Conservation (phyloP, 2,888 invertebrate species). For the Chirona hameri region DNA sequence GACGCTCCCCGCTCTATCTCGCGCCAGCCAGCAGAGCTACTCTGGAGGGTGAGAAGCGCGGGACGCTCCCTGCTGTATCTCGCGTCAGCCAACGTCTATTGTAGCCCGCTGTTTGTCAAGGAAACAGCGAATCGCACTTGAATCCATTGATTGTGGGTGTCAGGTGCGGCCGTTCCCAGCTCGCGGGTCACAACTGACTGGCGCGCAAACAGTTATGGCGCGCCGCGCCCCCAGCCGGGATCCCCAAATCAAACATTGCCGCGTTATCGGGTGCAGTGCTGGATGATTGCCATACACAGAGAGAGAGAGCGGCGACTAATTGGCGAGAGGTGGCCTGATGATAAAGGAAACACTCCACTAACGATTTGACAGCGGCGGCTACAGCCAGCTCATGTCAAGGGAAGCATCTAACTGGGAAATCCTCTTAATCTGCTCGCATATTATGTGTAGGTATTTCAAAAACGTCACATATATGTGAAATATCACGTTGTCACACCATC, state of each 20-base stretch:
- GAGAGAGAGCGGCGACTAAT: not conserved
- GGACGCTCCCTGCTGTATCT: not conserved
- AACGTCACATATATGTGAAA: too few relatives aligned
- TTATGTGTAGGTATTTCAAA: too few relatives aligned
- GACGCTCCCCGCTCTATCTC: too few relatives aligned
- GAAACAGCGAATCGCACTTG: constrained; percentile 25
- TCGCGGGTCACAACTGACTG: not conserved
- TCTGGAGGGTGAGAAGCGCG: too few relatives aligned
- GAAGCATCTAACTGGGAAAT: too few relatives aligned
- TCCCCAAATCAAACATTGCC: not conserved
- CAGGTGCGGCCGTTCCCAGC: not conserved
- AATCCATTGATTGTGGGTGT: constrained; percentile 1
- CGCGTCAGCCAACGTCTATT: not conserved
- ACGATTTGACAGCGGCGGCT: too few relatives aligned
- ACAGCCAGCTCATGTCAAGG: too few relatives aligned
- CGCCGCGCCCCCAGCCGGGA: not conserved
- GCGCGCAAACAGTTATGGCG: constrained; percentile 13
- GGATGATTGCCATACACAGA: too few relatives aligned
- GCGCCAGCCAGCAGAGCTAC: not conserved
- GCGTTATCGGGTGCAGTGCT: too few relatives aligned
- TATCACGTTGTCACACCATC: too few relatives aligned
- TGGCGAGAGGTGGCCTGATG: not conserved
- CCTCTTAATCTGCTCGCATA: too few relatives aligned
- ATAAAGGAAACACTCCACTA: too few relatives aligned
- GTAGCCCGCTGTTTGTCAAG: not conserved